Percentiles rank a stretch among this genome's conserved stretches.
Evolutionary conservation across 2,113 vertebrate genomes (phyloP).

Genomic region (Entelurus aequoreus): DNA sequence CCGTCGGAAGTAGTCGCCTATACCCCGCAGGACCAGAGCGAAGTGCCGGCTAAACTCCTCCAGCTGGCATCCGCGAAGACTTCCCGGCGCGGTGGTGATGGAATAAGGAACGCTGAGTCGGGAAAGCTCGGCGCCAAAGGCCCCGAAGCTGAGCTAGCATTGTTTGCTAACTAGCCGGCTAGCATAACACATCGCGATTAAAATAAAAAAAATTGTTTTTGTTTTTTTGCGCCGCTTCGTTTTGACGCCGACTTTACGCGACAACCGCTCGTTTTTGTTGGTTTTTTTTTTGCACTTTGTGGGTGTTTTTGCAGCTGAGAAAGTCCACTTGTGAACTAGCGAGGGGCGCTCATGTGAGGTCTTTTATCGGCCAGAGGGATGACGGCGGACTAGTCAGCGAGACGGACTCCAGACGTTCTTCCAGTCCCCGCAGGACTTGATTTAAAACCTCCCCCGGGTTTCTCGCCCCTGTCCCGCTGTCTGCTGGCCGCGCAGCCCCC

Average conservation of each 20-base stretch:
- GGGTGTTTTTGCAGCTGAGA: no score
- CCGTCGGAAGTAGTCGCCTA: no score
- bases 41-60: neutral
- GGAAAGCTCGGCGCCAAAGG: neutral
- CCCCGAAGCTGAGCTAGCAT: neutral
- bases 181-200: no score
- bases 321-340: no score
- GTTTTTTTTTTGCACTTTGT: neutral
- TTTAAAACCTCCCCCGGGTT: neutral
- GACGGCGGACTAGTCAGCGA: conserved; percentile 17
- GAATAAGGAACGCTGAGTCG: neutral
- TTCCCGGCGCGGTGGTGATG: neutral
- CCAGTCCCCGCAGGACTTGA: no score
- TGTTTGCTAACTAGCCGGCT: neutral
- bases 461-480: conserved; percentile 15
- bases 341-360: neutral
- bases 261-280: neutral
- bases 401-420: conserved; percentile 8
- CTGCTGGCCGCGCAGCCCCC: conserved; percentile 38
- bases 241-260: neutral
- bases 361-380: conserved; percentile 7
- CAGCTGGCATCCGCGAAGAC: neutral
- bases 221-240: no score
- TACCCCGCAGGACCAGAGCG: neutral
- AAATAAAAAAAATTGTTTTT: no score